phyloP scores from a whole-genome alignment of 2,888 invertebrate species.

The Oegoconia quadripuncta region DNA sequence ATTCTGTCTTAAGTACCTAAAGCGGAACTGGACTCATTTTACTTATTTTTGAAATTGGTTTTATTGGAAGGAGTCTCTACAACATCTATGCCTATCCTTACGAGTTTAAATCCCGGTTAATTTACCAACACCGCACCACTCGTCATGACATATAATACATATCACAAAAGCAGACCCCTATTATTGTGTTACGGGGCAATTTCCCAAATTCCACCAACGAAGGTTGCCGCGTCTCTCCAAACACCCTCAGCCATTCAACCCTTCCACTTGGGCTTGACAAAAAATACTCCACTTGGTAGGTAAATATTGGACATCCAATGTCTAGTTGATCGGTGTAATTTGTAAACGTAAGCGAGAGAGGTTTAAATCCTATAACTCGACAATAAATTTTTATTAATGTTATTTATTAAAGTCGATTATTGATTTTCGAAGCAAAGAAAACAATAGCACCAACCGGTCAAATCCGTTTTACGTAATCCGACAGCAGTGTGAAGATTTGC shows the following conservation, averaged over 20 bases:
- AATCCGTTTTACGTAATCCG: no score
- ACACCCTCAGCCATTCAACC: constrained; percentile 76
- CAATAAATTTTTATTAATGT: not conserved
- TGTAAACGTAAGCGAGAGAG: constrained; percentile 21
- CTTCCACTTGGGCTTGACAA: constrained; percentile 73
- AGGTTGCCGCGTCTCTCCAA: constrained; percentile 55
- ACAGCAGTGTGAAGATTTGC: no score
- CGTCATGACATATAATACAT: no score
- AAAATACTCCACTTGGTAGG: constrained; percentile 73
- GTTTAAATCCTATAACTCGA: not conserved
- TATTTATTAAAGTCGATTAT: no score
- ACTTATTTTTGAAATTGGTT: not conserved
- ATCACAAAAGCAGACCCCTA: constrained; percentile 10
- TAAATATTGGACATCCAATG: constrained; percentile 66
- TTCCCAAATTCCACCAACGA: constrained; percentile 49
- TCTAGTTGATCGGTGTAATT: constrained; percentile 34
- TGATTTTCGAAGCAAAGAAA: no score
- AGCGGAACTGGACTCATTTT: no score
- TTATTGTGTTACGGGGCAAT: constrained; percentile 34
- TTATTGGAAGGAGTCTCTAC: no score
- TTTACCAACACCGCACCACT: no score
- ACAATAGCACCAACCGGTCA: no score
- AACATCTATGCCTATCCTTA: no score
- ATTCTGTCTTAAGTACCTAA: no score
- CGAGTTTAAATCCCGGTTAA: no score